phyloP scores from a whole-genome alignment of 2,888 invertebrate genomes.

The Epirrita christyi region DNA sequence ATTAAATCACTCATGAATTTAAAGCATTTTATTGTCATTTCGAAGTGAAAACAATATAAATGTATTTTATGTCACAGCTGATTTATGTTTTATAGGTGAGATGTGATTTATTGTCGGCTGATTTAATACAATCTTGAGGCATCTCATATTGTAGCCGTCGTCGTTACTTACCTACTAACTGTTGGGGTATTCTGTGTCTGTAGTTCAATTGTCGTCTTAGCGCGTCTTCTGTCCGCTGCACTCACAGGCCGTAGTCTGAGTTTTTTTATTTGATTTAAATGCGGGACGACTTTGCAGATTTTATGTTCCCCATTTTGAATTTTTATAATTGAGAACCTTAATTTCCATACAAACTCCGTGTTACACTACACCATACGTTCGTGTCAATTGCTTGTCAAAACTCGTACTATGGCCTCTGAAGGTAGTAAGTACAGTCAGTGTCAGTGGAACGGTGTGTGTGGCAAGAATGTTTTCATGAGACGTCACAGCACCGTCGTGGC shows the following conservation, averaged over 20 bases:
- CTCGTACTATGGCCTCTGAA: no score
- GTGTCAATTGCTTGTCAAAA: no score
- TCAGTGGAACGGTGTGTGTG: no score
- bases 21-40: conserved; percentile 80
- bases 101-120: conserved; percentile 76
- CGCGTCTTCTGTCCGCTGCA: neutral
- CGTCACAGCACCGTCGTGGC: no score
- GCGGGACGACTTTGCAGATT: no score
- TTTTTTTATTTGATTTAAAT: no score
- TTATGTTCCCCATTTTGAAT: no score
- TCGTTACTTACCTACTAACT: conserved; percentile 2
- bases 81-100: conserved; percentile 82
- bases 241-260: neutral
- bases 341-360: no score
- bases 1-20: conserved; percentile 81
- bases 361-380: no score
- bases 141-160: conserved; percentile 34
- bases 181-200: conserved; percentile 5
- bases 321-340: no score
- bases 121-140: conserved; percentile 72
- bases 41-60: conserved; percentile 82
- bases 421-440: no score
- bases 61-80: conserved; percentile 78
- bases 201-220: conserved; percentile 1
- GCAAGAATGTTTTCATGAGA: no score